Evolutionary conservation across 2,797 vertebrate genomes (phyloP), one percentile per base, ranked within the genome.

Genomic region (Sparidentex hasta): DNA sequence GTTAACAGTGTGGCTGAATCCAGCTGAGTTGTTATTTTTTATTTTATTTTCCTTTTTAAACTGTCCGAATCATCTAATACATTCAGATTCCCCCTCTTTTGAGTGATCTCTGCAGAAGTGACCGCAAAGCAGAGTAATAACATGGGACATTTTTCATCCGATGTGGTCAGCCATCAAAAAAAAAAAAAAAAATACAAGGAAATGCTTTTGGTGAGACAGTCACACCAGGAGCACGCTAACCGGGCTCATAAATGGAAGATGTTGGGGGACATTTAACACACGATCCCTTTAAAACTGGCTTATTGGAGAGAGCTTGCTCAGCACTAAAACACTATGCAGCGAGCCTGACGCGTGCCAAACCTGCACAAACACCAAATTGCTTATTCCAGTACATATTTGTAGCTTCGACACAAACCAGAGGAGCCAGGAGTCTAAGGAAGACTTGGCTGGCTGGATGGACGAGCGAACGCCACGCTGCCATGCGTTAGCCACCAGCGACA

Each of bases 321-420:
- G 87, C 84, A 70, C 27, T 77, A 50, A 74, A 74, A 55, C 20
- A 38, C 21, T 23, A 25, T 47, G 41, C 3, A 20, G 47, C 52
- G 29, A 33, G 23, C 47, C 11, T 33, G 41, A 78, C 64, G 27
- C 25, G 18, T 65, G 83, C 83, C 86, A 90, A 79, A 84, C 71
- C 69, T 77, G 64, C 48, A 58, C 67, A 46, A 56, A 70, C 65
- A 71, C 12, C 27, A 29, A 71, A 70, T 17, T 17, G 21, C 72
- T 61, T 70, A 58, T 74, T 72, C 70, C 61, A 78, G n/a, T 20
- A 54, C 41, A 70, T 61, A 87, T 76, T 65, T 80, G 74, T 54
- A 43, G 73, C 65, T 57, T 81, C 41, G 38, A 81, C 69, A 23
- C 76, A 88, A 88, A 88, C 82, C 87, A 83, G 80, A 78, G 71